Evolutionary conservation across 2,888 invertebrate genomes (phyloP), one percentile per base, ranked within the genome.

Genomic region (Pollenia amentaria): DNA sequence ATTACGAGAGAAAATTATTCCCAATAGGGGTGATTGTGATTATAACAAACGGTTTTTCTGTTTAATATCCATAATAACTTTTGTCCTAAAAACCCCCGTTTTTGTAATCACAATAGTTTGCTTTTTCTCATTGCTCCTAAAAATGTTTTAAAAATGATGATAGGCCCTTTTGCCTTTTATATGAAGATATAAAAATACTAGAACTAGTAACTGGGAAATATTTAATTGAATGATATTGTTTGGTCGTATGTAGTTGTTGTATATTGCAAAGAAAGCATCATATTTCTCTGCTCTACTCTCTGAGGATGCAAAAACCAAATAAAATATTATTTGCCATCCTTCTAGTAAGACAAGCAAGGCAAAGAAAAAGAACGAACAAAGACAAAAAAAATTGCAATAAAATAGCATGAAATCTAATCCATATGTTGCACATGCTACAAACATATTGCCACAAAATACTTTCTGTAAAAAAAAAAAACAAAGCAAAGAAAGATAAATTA

Each of bases 401-500:
- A 42, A 60, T n/a, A 69, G 48, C 21, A 72, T 64, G 14, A 73
- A 46, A 65, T 46, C 18, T 73, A 48, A 73, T 46, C 44, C 65
- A 57, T 57, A 67, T 81, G 65, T 11, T 73, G 29, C 78, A 60
- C 57, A 57, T 44, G 42, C 40, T 9, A 51, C 21, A 40, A 62
- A 44, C 76, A 8, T 29, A 44, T 38, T 69, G 69, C 18, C 51
- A 64, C 53, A 53, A 21, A 14, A 55, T 3, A 70, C 10, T 69
- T 44, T 3, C n/a, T 42, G 29, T 3, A 1, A 14, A 65, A 57
- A 11, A 21, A 14, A 70, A 7, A 55, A 14, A 16, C 16, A 65
- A 11, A 42, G 2, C n/a, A 46, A 0, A 42, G 40, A 21, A 29
- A 62, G 16, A 77, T 65, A 77, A 77, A 77, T 77, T 11, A 38